These are phyloP conservation scores for Anastatus disparis DNA, from an alignment of 1,140 invertebrate species.

Conservation along the genomic window DNA sequence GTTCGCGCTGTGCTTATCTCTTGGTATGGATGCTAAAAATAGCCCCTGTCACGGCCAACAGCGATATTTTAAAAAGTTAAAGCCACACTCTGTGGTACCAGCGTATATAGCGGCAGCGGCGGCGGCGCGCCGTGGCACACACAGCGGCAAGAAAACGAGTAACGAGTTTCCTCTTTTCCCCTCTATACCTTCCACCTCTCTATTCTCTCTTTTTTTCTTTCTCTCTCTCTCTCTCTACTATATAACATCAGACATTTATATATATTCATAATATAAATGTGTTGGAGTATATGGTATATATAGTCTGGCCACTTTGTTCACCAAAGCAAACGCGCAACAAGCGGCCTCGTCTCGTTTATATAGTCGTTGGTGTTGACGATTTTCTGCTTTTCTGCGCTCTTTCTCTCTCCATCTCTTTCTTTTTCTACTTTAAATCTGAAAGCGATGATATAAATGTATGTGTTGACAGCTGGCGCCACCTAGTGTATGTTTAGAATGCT, in stretches of 20 bases:
- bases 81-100: too few species aligned
- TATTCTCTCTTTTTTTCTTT: too few species aligned
- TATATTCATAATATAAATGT: too few species aligned
- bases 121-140: slow-evolving; percentile 45
- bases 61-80: slow-evolving; percentile 66
- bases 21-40: slow-evolving; percentile 66
- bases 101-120: too few species aligned
- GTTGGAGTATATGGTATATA: too few species aligned
- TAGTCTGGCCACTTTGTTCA: slow-evolving; percentile 16
- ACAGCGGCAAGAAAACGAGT: background rate
- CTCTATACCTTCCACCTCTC: background rate
- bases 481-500: too few species aligned
- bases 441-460: too few species aligned
- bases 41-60: slow-evolving; percentile 65
- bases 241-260: too few species aligned
- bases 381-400: slow-evolving; percentile 10
- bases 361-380: too few species aligned
- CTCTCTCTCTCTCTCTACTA: too few species aligned
- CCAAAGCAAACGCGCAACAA: too few species aligned
- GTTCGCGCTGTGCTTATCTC: slow-evolving; percentile 42
- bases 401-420: too few species aligned
- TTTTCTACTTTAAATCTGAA: background rate
- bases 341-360: slow-evolving; percentile 10
- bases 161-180: slow-evolving; percentile 7
- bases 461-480: slow-evolving; percentile 21